Evolutionary conservation across 2,888 invertebrate species (phyloP), one percentile per base, ranked within the genome.

Genomic region (Cerastis rubricosa): DNA sequence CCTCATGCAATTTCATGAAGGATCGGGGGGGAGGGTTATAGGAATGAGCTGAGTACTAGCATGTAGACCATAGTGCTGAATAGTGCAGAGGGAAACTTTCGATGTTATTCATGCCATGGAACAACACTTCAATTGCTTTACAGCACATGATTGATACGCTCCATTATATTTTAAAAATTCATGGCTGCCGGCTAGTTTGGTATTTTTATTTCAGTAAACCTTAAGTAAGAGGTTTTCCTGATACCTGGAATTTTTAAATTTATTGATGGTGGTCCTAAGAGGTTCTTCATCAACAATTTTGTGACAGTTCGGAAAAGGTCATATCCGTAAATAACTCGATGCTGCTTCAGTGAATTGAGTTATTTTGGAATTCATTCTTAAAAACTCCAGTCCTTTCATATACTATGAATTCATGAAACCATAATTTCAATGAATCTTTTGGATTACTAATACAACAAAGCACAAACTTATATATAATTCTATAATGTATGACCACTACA

Each of bases 101-200:
- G 43, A 61, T 71, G 68, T 73, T 78, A 78, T 72, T 74, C 78
- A 81, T 71, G 67, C 59, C 65, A 66, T 51, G 59, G 63, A 77
- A 71, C 73, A 74, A 70, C 74, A 80, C 80, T 84, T 76, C 75
- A 78, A 78, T 78, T 67, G 68, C 74, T 85, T 76, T 59, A 72
- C 47, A 61, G 35, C 43, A 71, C 59, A 78, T 87, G 82, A 85
- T 85, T 85, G 85, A 85, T 81, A 68, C 47, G 67, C 49, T 81
- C 51, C 57, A 63, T 68, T 70, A 54, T 63, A 73, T 77, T 80
- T 79, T 49, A 29, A 61, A 65, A 84, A 59, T 61, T 59, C 35
- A 47, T 72, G 7, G 9, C 17, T 47, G 14, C 14, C 22, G n/a
- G 43, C 14, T 45, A 57, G 59, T 63, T 83, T 45, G 9, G 19